A percentile compares a stretch with the other conserved stretches of the same genome.
Conservation (phyloP, 2,888 invertebrate genomes). For the Meteorus cinctellus region DNA sequence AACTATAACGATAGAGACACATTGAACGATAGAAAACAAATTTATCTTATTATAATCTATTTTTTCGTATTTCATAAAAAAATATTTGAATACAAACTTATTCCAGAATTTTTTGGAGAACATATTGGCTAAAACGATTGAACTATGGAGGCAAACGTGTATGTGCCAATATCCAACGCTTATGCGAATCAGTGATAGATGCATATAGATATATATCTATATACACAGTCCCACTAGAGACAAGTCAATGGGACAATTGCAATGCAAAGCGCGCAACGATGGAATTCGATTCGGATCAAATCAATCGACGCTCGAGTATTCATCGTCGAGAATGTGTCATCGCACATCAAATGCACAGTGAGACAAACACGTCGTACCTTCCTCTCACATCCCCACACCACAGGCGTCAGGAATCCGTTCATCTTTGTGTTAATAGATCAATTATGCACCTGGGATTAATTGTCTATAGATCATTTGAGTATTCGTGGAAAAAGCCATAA, state of each 20-base stretch:
- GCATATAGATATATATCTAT: neutral
- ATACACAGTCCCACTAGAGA: neutral
- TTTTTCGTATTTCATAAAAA: too few relatives aligned
- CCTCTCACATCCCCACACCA: neutral
- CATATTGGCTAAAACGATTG: too few relatives aligned
- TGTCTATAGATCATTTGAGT: neutral
- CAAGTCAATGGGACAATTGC: slow-evolving; percentile 20
- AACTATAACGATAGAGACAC: too few relatives aligned
- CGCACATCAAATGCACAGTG: slow-evolving; percentile 36
- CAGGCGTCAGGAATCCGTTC: slow-evolving; percentile 27
- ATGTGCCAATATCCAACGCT: too few relatives aligned
- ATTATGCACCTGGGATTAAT: slow-evolving; percentile 9
- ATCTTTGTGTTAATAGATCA: slow-evolving; percentile 30
- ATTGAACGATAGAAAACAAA: too few relatives aligned
- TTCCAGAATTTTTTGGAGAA: too few relatives aligned
- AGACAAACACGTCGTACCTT: slow-evolving; percentile 25
- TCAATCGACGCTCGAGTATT: slow-evolving; percentile 35
- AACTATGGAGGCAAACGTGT: too few relatives aligned
- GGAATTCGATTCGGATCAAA: slow-evolving; percentile 41
- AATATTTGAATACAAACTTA: too few relatives aligned
- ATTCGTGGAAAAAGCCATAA: too few relatives aligned
- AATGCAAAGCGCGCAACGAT: slow-evolving; percentile 28
- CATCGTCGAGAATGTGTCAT: slow-evolving; percentile 34
- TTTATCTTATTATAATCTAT: too few relatives aligned
- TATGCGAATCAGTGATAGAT: neutral